These are phyloP conservation scores for Spongilla lacustris DNA, from an alignment of 37 sponge, comb jelly and placozoan genomes.

Conservation along the genomic window DNA sequence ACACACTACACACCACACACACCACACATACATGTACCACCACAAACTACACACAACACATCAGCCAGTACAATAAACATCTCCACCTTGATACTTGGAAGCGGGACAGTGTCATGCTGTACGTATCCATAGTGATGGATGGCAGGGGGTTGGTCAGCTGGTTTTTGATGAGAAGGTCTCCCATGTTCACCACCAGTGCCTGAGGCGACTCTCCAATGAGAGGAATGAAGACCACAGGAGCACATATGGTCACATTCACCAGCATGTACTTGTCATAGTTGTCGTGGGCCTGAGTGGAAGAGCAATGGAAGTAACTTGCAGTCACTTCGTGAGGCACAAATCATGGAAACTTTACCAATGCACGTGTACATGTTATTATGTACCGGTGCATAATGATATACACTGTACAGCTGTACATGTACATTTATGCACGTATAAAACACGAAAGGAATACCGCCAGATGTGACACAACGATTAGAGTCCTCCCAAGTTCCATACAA, in stretches of 20 bases:
- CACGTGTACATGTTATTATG: no score
- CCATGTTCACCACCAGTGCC: conserved; percentile 69
- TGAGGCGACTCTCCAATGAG: conserved; percentile 30
- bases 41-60: no score
- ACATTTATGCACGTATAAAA: no score
- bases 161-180: conserved; percentile 49
- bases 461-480: no score
- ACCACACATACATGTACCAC: no score
- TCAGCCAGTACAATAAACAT: background rate
- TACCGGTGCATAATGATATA: no score
- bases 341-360: no score
- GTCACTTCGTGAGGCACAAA: no score
- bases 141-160: conserved; percentile 18
- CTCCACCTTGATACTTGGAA: conserved; percentile 60
- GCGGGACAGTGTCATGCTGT: conserved; percentile 37
- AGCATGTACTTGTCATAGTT: conserved; percentile 43
- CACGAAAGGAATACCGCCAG: no score
- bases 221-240: conserved; percentile 72
- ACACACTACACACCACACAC: no score
- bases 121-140: conserved; percentile 37
- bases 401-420: no score
- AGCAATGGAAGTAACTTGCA: background rate
- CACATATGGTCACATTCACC: conserved; percentile 48
- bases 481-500: no score
- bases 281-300: conserved; percentile 7